phyloP scores from a whole-genome alignment of 2,797 vertebrate species.

The Ctenosaura bakeri region DNA sequence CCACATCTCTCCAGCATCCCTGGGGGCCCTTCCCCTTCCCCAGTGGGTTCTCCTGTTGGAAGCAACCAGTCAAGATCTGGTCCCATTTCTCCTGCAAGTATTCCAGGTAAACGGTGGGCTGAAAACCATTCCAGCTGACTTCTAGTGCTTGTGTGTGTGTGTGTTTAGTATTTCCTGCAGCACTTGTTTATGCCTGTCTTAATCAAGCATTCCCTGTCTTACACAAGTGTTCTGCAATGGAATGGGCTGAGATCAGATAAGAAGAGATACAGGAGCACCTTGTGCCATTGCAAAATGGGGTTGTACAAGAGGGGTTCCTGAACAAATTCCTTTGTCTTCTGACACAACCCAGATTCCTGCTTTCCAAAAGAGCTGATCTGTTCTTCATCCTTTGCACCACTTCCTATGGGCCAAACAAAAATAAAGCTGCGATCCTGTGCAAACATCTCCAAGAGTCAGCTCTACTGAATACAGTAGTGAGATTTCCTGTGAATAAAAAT shows the following conservation, averaged over 20 bases:
- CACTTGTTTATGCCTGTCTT: not conserved
- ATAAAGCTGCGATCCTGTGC: not conserved
- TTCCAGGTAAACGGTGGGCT: constrained; percentile 83
- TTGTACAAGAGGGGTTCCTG: not conserved
- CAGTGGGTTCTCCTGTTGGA: constrained; percentile 92
- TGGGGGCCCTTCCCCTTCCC: constrained; percentile 92
- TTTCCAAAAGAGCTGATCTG: constrained; percentile 11
- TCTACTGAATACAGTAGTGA: not conserved
- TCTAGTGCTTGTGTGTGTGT: not conserved
- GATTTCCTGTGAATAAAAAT: not conserved
- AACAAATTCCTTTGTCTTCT: no score
- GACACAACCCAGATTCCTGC: not conserved
- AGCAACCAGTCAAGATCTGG: constrained; percentile 93
- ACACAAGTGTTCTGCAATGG: constrained; percentile 14
- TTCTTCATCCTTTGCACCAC: not conserved
- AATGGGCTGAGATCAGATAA: not conserved
- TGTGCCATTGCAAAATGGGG: not conserved
- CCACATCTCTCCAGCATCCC: constrained; percentile 92
- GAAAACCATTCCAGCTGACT: not conserved
- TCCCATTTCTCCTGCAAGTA: constrained; percentile 92
- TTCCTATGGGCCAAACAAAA: not conserved
- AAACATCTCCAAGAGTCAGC: not conserved
- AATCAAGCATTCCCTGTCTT: not conserved
- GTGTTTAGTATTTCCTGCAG: constrained; percentile 9
- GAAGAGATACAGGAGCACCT: no score